phyloP scores from a whole-genome alignment of 2,888 invertebrate species.

The Diogma glabrata region DNA sequence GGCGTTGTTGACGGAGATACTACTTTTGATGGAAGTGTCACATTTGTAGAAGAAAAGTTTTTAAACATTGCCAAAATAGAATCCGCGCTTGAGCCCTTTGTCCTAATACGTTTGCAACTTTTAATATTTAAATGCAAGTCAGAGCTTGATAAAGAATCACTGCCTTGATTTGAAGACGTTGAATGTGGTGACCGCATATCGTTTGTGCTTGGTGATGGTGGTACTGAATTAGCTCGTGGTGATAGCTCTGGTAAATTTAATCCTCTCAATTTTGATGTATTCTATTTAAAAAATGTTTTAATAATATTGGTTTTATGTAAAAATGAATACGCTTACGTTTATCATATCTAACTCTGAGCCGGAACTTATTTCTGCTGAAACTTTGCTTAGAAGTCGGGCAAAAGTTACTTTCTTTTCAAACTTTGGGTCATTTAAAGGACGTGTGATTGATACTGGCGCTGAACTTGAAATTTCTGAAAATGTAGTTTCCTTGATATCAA shows the following conservation, averaged over 20 bases:
- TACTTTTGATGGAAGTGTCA: conserved; percentile 49
- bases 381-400: conserved; percentile 58
- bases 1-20: conserved; percentile 59
- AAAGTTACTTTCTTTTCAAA: conserved; percentile 70
- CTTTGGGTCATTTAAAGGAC: conserved; percentile 52
- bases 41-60: conserved; percentile 55
- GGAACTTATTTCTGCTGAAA: conserved; percentile 66
- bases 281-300: conserved; percentile 19
- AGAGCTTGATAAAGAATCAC: conserved; percentile 63
- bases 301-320: no score
- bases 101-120: conserved; percentile 34
- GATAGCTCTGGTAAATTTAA: conserved; percentile 30
- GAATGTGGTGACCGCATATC: conserved; percentile 52
- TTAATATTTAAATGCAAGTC: conserved; percentile 50
- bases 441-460: conserved; percentile 39
- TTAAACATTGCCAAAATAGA: conserved; percentile 69
- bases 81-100: conserved; percentile 66
- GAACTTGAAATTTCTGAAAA: conserved; percentile 42
- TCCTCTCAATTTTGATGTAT: no score
- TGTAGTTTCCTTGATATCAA: conserved; percentile 48
- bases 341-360: conserved; percentile 56
- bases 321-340: conserved; percentile 29
- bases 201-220: conserved; percentile 52
- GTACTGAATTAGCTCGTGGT: conserved; percentile 38
- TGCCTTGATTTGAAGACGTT: conserved; percentile 63